Base-by-base conservation (phyloP, 1,140 invertebrate genomes). In the Drosophila pachea region DNA sequence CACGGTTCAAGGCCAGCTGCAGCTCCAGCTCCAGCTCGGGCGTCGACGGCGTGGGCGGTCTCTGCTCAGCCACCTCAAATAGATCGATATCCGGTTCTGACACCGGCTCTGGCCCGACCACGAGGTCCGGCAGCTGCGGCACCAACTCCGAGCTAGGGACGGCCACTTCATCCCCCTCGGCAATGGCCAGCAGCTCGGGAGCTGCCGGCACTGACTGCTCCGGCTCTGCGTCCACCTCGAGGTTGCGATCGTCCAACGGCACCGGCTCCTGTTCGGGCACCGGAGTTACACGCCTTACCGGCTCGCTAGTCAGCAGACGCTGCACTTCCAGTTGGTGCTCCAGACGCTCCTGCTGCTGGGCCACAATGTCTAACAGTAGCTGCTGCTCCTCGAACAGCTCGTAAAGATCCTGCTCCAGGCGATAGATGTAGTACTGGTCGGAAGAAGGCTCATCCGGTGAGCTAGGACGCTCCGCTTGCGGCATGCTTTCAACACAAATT, bases 361-460 rank as follows among this genome's bases (percentile, higher is more conserved):
- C 16, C 5, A 68, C 38, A 38, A 61, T 48, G 8, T 59, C 49
- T 8, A 68, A 16, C n/a, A 68, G 42, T 7, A 48, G 11, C 35
- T 68, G 56, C 40, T 68, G 72, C 72, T 75, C 65, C 48, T 76
- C 76, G 4, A 79, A 48, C 2, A 79, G 61, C 7, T 68, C 50
- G 11, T 43, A 53, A 2, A 76, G 47, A 4, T 73, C 77, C 0
- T 45, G 38, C 11, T 61, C 64, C 6, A 67, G 32, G 0, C n/a
- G 31, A 11, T 38, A 9, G 8, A 58, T 22, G 8, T n/a, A 33
- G 22, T 42, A 50, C 6, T 40, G 53, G 0, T 65, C 63, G 4
- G 40, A 32, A 9, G 12, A 29, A 5, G 9, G 43, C 4, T 58
- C 32, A 7, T 65, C 73, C 2, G 73, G 73, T n/a, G 66, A 50